phyloP scores from a whole-genome alignment of 2,797 vertebrate genomes.

The Xerus rutilus region DNA sequence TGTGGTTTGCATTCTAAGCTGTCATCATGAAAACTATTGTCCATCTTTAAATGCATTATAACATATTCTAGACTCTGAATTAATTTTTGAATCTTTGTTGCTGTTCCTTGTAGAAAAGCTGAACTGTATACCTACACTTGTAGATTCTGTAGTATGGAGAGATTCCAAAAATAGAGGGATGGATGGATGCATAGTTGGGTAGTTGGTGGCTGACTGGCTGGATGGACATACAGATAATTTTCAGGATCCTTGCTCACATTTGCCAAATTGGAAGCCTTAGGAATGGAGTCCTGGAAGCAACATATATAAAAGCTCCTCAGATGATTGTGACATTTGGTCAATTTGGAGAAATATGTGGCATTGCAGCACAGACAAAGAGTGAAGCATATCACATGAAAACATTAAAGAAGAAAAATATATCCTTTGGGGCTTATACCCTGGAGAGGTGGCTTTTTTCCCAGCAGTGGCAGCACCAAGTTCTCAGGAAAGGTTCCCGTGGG shows the following conservation, averaged over 20 bases:
- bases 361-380: neutral
- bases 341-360: neutral
- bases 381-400: neutral
- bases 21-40: neutral
- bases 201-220: neutral
- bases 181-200: neutral
- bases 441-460: neutral
- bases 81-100: neutral
- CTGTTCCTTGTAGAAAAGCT: neutral
- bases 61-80: neutral
- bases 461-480: neutral
- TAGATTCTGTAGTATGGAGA: neutral
- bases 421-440: neutral
- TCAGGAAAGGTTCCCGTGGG: neutral
- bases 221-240: neutral
- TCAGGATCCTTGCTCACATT: neutral
- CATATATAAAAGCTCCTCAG: neutral
- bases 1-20: neutral
- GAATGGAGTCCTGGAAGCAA: neutral
- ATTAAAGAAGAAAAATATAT: neutral
- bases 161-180: neutral
- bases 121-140: neutral
- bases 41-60: neutral
- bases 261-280: neutral
- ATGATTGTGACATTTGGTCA: neutral